Base-by-base conservation (phyloP, 2,113 vertebrate species). In the Isichthys henryi region DNA sequence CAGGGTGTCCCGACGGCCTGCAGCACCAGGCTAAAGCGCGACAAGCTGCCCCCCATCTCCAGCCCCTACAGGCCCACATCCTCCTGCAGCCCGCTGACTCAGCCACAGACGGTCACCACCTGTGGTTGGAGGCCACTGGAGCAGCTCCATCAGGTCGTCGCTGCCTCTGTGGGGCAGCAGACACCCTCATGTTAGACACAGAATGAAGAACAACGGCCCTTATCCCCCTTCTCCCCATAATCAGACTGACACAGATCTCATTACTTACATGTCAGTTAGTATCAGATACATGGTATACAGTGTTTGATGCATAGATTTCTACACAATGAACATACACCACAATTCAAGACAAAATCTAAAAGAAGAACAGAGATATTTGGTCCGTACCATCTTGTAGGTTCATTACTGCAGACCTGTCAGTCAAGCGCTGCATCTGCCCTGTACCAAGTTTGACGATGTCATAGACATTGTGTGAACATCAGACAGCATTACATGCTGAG, bases 1-100 rank as follows among this genome's bases (percentile, higher is more conserved):
- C 98, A 99, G 84, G 97, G 98, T 31, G 98, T 99, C 92, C 98
- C 98, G 92, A 99, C 99, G 94, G 98, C 98, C 91, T 98, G 96
- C 19, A 99, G 98, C 89, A 99, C 98, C 85, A 99, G 94, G 82
- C 98, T 98, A 99, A 58, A 23, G 21, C 21, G 23, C 56, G 6
- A 8, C 56, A 58, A 23, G 56, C 21, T 7, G 21, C 56, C 56
- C 19, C 21, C 56, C 21, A 23, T 23, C 19, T 2, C 21, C 53
- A 1, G 19, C 56, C 56, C 56, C 56, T 58, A 58, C 1, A 23
- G 56, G 21, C 56, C 21, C 56, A 58, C 56, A 0, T 58, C 56
- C 56, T 58, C 19, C 56, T 58, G 56, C 19, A 23, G 56, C 56
- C 23, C 21, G 1, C 56, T 8, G 56, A 0, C 5, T 58, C 21